These are phyloP conservation scores for Galaxea fascicularis DNA, from an alignment of 92 coral and sea anemone genomes.

Conservation along the genomic window DNA sequence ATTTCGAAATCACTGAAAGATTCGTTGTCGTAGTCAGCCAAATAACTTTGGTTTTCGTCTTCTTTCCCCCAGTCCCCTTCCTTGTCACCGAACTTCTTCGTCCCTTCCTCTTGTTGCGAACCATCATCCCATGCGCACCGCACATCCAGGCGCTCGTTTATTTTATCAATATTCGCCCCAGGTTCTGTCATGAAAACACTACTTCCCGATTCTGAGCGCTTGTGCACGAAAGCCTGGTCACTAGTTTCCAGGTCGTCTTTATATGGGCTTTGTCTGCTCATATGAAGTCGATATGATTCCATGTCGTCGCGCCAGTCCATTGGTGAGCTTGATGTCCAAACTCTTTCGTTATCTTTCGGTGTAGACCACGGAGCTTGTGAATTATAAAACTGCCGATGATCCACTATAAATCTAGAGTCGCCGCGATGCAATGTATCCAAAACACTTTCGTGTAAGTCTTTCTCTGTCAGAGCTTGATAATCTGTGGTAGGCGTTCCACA, in stretches of 20 bases:
- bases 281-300: slow-evolving; percentile 57
- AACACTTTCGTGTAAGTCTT: slow-evolving; percentile 65
- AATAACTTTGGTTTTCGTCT: background rate
- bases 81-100: slow-evolving; percentile 29
- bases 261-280: slow-evolving; percentile 53
- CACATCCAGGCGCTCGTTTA: slow-evolving; percentile 47
- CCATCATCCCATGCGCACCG: slow-evolving; percentile 70
- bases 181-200: slow-evolving; percentile 73
- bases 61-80: background rate
- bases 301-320: slow-evolving; percentile 69
- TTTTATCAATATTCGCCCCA: slow-evolving; percentile 45
- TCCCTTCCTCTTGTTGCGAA: background rate
- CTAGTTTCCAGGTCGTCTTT: slow-evolving; percentile 28
- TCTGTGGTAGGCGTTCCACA: slow-evolving; percentile 58
- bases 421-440: slow-evolving; percentile 44
- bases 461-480: background rate
- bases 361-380: background rate
- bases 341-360: background rate
- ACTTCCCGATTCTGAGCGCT: slow-evolving; percentile 25
- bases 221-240: slow-evolving; percentile 8
- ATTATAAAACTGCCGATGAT: slow-evolving; percentile 40
- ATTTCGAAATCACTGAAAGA: slow-evolving; percentile 49
- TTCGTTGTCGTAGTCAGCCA: slow-evolving; percentile 14
- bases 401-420: slow-evolving; percentile 50
- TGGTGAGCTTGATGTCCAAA: background rate